These are phyloP conservation scores for Panulirus ornatus DNA, from an alignment of 1,140 invertebrate species.

Conservation along the genomic window DNA sequence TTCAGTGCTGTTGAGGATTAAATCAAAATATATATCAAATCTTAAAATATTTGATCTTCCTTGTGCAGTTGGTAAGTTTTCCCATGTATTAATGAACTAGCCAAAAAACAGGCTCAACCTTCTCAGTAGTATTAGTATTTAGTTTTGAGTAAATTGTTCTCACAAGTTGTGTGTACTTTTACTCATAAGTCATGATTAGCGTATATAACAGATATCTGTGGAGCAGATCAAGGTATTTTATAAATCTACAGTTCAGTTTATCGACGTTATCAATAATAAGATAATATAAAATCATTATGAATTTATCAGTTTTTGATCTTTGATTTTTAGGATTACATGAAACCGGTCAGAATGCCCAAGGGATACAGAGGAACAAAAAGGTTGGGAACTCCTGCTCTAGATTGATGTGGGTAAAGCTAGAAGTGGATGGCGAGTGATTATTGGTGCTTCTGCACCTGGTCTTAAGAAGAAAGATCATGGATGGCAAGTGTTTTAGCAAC, in stretches of 20 bases:
- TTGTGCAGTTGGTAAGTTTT: too few species aligned
- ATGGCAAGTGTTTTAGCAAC: too few species aligned
- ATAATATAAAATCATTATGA: constrained; percentile 12
- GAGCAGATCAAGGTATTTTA: too few species aligned
- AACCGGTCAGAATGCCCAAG: constrained; percentile 29
- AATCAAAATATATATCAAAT: too few species aligned
- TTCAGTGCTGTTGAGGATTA: too few species aligned
- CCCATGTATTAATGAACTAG: constrained; percentile 10
- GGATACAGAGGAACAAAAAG: constrained; percentile 39
- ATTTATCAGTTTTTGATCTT: constrained; percentile 24
- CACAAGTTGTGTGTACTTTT: constrained; percentile 12
- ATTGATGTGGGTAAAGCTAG: background rate
- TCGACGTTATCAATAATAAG: background rate
- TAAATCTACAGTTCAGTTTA: too few species aligned
- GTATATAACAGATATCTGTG: background rate
- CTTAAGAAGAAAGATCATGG: too few species aligned
- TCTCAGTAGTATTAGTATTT: constrained; percentile 28
- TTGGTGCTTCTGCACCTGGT: too few species aligned
- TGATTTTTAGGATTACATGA: too few species aligned
- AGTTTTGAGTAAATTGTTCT: constrained; percentile 23
- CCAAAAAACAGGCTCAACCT: constrained; percentile 12
- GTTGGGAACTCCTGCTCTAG: constrained; percentile 19
- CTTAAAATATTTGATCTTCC: too few species aligned
- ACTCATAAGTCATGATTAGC: background rate
- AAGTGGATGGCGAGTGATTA: too few species aligned